Evolutionary conservation across 2,797 vertebrate species (phyloP).

Genomic region (Aquila chrysaetos): DNA sequence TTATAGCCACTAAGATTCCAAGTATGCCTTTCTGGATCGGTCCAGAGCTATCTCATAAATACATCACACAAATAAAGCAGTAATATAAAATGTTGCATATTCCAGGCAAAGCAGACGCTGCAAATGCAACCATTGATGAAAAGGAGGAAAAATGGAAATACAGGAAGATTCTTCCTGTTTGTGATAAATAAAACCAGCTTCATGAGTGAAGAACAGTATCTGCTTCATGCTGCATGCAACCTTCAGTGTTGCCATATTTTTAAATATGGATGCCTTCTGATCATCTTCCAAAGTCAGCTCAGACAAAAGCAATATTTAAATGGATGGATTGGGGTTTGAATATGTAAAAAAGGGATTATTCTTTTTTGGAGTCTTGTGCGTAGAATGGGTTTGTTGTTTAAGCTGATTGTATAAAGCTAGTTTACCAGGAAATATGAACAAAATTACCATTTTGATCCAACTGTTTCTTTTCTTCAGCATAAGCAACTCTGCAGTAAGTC

Average conservation of each 20-base stretch:
- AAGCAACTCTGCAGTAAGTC: neutral
- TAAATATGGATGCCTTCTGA: neutral
- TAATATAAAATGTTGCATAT: neutral
- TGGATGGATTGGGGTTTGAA: neutral
- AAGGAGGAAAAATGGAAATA: neutral
- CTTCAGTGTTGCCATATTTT: neutral
- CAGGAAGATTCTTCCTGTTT: neutral
- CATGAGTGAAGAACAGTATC: neutral
- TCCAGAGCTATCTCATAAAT: neutral
- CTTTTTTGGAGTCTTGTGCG: neutral
- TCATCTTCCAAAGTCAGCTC: neutral
- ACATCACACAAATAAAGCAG: neutral
- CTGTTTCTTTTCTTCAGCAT: neutral
- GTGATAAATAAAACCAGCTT: neutral
- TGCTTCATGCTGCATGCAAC: neutral
- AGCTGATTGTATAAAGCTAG: neutral
- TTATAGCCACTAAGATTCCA: neutral
- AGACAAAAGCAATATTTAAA: neutral
- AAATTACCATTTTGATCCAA: neutral
- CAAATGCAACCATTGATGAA: neutral
- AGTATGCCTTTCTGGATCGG: neutral
- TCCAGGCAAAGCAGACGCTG: neutral
- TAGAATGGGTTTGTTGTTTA: neutral
- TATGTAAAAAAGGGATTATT: neutral
- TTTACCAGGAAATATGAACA: neutral